Base-by-base conservation (phyloP, 2,113 vertebrate genomes). In the Eurystomus gularis region DNA sequence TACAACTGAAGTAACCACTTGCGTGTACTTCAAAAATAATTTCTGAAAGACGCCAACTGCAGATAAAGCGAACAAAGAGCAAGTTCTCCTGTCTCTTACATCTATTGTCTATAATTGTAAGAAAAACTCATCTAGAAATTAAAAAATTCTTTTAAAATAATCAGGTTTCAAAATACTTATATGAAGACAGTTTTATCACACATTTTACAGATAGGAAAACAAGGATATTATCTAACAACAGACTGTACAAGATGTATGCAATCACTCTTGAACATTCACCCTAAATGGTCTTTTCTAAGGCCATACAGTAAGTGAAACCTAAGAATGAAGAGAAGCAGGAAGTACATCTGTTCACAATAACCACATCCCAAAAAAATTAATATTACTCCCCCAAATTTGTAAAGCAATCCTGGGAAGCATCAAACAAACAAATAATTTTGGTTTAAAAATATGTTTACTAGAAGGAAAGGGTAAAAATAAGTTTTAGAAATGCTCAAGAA, bases 321-420 rank as follows among this genome's bases (percentile, higher is more conserved):
- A 39, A 73, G 62, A 65, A 57, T 31, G 44, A 86, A 81, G 69
- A 57, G 35, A 15, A 69, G 21, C 31, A 73, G 26, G 31, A 84
- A 91, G 77, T 35, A 10, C 1, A 0, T 40, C 65, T 54, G 37
- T 16, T 6, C 15, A 87, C 72, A 73, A 69, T 5, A 69, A 82
- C 11, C 5, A 55, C 40, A 60, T 37, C 1, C 10, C 84, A 61
- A 64, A 70, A 60, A 51, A 0, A 5, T 23, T 35, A 15, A 40
- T 24, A 29, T 39, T 51, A 35, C 0, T 7, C 3, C 16, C 8
- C 2, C 0, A 14, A 58, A 68, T 37, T 0, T 31, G 2, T 29
- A 75, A 55, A 55, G 29, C 29, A 31, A 19, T 55, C 16, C 54
- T 55, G 54, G 29, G 20, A 70, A 81, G 1, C 24, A 62, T 37